phyloP scores from a whole-genome alignment of 1,140 invertebrate species.

The Drosophila hydei region DNA sequence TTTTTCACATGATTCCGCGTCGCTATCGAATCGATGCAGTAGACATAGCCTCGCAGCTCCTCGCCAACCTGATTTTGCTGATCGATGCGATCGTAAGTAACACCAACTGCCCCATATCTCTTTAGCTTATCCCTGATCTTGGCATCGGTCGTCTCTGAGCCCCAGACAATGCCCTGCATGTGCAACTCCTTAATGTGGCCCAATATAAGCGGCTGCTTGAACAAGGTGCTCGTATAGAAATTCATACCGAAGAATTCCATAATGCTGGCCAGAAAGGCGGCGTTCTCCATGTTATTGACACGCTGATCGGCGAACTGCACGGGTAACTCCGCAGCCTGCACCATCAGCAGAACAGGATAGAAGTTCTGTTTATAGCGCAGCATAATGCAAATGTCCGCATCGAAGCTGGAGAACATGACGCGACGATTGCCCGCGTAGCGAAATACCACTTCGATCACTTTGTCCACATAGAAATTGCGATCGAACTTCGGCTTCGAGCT shows the following conservation, averaged over 20 bases:
- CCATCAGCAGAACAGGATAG: constrained; percentile 95
- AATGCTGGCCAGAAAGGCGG: constrained; percentile 90
- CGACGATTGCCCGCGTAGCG: constrained; percentile 89
- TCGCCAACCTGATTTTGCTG: constrained; percentile 48
- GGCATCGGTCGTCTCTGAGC: background rate
- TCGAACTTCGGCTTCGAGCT: constrained; percentile 87
- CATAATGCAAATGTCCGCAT: constrained; percentile 97
- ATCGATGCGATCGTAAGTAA: constrained; percentile 62
- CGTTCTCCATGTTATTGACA: constrained; percentile 90
- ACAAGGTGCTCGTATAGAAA: constrained; percentile 93
- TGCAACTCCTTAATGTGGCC: constrained; percentile 54
- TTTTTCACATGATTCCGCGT: constrained; percentile 25
- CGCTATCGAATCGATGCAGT: constrained; percentile 43
- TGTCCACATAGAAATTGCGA: constrained; percentile 94
- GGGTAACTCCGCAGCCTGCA: constrained; percentile 91
- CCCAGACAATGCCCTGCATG: constrained; percentile 33
- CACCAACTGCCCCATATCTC: constrained; percentile 37
- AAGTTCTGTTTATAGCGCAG: constrained; percentile 96
- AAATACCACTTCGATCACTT: constrained; percentile 89
- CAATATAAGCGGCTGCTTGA: constrained; percentile 88
- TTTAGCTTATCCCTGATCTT: constrained; percentile 10
- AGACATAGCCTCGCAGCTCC: constrained; percentile 32
- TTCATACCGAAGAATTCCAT: constrained; percentile 93
- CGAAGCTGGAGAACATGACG: constrained; percentile 96
- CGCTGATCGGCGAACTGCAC: constrained; percentile 92